Base-by-base conservation (phyloP, 2,113 vertebrate species). In the Anas platyrhynchos region DNA sequence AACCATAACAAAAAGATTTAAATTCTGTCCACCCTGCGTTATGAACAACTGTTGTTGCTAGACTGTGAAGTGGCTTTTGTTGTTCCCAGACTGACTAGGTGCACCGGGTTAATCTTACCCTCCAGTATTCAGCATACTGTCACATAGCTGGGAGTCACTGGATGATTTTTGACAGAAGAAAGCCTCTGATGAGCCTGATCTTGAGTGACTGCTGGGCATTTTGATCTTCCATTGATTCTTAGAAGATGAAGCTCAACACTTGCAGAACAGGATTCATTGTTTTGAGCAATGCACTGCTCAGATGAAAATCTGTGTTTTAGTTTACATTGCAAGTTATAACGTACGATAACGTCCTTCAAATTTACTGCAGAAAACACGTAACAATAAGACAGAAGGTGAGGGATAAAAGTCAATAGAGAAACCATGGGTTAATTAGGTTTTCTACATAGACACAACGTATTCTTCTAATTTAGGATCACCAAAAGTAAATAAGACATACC, bases 101-200 rank as follows among this genome's bases (percentile, higher is more conserved):
- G 22, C 36, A 62, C n/a, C 44, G 58, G 86, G 90, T 97, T 96
- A 97, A 96, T 95, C 93, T 86, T 84, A 25, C 77, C 88, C 86
- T 94, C 83, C 90, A 68, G 95, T 86, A 32, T 44, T 71, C 56
- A 63, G 74, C 48, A 20, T n/a, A 46, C 61, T 93, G 80, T 94
- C 91, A 92, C 93, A 93, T 95, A 94, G 55, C 93, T 93, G 65
- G 22, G 38, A 94, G 76, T 95, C 86, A 94, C 62, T 7, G 11
- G 54, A 50, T 92, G 62, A 66, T 72, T 86, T 95, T 52, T 94
- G 88, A 86, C 80, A 95, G 92, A 65, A 86, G 54, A 88, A 96
- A 82, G 44, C 77, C 80, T 72, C 66, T 92, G 91, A 86, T 79
- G 74, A 94, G 88, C 76, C 80, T 88, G 48, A 81, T 96, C 65